These are phyloP conservation scores for Panagrolaimus sp. DNA, from an alignment of 1,140 invertebrate species.

Conservation along the genomic window DNA sequence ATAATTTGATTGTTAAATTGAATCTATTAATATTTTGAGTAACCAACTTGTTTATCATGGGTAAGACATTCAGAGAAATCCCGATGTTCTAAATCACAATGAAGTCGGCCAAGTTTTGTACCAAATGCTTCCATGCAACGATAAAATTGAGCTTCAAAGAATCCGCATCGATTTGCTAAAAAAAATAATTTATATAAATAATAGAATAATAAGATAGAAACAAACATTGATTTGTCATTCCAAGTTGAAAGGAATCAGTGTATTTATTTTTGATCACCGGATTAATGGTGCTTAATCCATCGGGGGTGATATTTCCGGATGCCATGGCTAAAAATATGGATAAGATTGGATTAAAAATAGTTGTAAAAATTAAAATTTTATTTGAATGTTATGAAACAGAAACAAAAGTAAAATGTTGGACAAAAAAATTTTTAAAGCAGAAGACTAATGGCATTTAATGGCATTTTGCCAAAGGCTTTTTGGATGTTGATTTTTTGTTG, in stretches of 20 bases:
- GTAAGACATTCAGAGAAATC: constrained; percentile 51
- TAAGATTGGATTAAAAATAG: too few relatives aligned
- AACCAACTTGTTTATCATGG: constrained; percentile 51
- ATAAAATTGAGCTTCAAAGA: constrained; percentile 54
- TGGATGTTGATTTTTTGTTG: too few relatives aligned
- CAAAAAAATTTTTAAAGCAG: too few relatives aligned
- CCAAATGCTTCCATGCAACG: constrained; percentile 55
- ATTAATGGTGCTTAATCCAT: background rate
- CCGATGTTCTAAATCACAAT: constrained; percentile 56
- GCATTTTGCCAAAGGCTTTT: too few relatives aligned
- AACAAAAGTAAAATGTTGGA: too few relatives aligned
- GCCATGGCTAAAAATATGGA: background rate
- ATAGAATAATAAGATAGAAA: background rate
- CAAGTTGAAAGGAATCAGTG: background rate
- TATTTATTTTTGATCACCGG: background rate
- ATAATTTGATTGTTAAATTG: background rate
- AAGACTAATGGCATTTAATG: too few relatives aligned
- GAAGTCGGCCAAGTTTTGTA: constrained; percentile 44
- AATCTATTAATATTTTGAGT: constrained; percentile 22
- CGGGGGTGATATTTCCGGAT: constrained; percentile 5
- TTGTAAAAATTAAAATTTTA: too few relatives aligned
- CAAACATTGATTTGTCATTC: background rate
- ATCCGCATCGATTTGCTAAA: constrained; percentile 35
- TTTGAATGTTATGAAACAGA: too few relatives aligned
- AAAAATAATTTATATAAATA: background rate